Conservation (phyloP, 1,140 invertebrate genomes). For the Glomeris maerens region DNA sequence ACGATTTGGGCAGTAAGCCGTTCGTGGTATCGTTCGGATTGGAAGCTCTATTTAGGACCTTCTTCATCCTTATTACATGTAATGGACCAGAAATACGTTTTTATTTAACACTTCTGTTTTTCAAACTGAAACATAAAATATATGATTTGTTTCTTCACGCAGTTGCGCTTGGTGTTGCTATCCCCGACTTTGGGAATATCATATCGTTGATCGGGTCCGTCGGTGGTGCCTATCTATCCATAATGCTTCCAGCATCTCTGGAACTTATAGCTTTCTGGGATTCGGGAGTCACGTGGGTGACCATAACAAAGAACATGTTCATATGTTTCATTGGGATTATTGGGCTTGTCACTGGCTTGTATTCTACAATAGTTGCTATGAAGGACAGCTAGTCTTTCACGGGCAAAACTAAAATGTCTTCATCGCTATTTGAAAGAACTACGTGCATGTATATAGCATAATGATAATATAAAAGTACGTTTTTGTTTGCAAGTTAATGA, state of each 20-base stretch:
- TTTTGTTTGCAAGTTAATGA: too few relatives aligned
- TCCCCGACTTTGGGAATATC: conserved; percentile 73
- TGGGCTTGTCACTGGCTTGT: conserved; percentile 64
- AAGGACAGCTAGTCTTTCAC: too few relatives aligned
- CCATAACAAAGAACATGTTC: conserved; percentile 44
- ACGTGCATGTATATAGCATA: too few relatives aligned
- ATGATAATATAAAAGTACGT: too few relatives aligned
- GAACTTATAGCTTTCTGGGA: conserved; percentile 53
- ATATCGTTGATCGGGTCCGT: conserved; percentile 84
- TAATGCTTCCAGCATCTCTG: conserved; percentile 81
- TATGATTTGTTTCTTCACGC: conserved; percentile 24
- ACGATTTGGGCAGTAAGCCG: too few relatives aligned
- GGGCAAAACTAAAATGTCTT: too few relatives aligned
- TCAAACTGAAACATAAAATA: conserved; percentile 39
- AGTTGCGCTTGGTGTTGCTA: conserved; percentile 61
- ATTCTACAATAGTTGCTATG: conserved; percentile 59
- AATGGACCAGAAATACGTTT: too few relatives aligned
- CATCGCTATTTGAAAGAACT: too few relatives aligned
- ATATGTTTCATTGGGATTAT: conserved; percentile 56
- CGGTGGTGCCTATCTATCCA: conserved; percentile 69
- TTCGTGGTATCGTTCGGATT: too few relatives aligned
- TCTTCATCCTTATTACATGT: conserved; percentile 64
- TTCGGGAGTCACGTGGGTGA: conserved; percentile 18
- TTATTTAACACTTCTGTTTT: too few relatives aligned
- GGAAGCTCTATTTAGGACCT: conserved; percentile 47